Evolutionary conservation across 1,140 invertebrate genomes (phyloP), one percentile per base, ranked within the genome.

Genomic region (Lamellibrachia luymesi): DNA sequence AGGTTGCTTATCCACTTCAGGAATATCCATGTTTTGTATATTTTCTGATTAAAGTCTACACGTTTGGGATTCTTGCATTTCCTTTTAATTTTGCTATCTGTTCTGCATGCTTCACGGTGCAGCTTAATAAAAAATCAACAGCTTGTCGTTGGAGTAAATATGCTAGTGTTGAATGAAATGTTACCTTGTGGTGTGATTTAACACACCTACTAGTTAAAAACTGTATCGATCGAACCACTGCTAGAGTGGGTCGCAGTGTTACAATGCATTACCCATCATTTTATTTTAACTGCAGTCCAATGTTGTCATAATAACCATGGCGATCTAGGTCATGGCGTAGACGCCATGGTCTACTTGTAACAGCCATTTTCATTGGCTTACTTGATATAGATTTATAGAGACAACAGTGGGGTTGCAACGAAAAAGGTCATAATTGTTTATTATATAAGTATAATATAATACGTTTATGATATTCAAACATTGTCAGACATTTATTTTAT

Each of bases 271-370:
- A 80, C 2, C 64, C 5, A 4, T 80, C 64, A 8, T 80, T 80
- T 22, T 6, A 80, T 80, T 80, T 80, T 80, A 22, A 80, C 64
- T 80, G 64, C 64, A 80, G 64, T 22, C 4, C 25, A 80, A 80
- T 80, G 64, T 80, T 80, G 64, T 22, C 64, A 80, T 80, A 80
- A 80, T 80, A 80, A 80, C 64, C 64, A 80, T 80, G 64, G 64
- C 64, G 64, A 80, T 80, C 64, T 80, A 22, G 64, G 64, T 80
- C 64, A 80, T 80, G 17, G 8, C 52, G 13, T 10, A 17, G 64
- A 17, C 25, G 25, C 2, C 64, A 6, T 0, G 25, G 64, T 22
- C 13, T 17, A 17, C 25, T 80, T 80, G 64, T 80, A 80, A 80
- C 8, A 2, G 4, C 17, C 13, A 80, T 80, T 80, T 80, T 80